Evolutionary conservation across 2,113 vertebrate genomes (phyloP).

Genomic region (Otus sunia): DNA sequence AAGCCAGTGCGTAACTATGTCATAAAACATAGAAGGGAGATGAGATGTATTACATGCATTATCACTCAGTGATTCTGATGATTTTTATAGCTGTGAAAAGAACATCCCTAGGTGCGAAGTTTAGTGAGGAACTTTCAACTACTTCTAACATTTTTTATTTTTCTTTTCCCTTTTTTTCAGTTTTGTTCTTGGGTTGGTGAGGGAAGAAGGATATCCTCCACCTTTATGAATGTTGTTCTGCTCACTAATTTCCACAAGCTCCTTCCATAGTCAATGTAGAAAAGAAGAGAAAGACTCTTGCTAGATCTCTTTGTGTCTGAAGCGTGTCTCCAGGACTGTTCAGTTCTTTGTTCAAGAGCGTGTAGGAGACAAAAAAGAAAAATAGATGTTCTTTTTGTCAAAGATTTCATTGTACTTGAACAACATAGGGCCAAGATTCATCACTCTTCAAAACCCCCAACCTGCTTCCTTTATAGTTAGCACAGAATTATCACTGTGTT

Average conservation of each 20-base stretch:
- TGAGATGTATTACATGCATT: background rate
- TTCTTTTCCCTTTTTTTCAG: background rate
- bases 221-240: background rate
- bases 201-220: background rate
- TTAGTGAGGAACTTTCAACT: background rate
- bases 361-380: background rate
- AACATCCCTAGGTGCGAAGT: background rate
- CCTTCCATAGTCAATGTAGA: background rate
- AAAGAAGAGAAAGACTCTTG: background rate
- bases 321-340: fast-evolving
- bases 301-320: background rate
- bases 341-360: background rate
- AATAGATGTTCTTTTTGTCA: background rate
- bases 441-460: background rate
- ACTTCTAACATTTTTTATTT: background rate
- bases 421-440: background rate
- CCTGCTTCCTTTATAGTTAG: background rate
- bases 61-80: background rate
- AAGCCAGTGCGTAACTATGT: background rate
- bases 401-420: background rate
- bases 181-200: background rate
- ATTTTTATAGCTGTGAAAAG: background rate
- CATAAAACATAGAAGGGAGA: background rate
- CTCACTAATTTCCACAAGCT: background rate
- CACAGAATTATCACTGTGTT: background rate